Base-by-base conservation (phyloP, 2,888 invertebrate genomes). In the Rhogogaster chlorosoma region DNA sequence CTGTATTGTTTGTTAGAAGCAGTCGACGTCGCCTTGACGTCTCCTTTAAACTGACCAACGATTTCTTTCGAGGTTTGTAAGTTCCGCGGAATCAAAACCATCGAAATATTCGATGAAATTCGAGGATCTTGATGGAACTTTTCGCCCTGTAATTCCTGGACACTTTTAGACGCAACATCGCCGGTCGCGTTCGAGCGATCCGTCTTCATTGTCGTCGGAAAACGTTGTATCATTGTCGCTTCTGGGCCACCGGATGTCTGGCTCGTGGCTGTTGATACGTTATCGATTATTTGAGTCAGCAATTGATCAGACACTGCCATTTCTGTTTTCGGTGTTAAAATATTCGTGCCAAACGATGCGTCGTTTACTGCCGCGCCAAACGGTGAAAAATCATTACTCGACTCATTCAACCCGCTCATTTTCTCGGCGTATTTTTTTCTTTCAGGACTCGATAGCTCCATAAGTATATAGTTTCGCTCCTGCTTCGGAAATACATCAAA, bases 391-490 rank as follows among this genome's bases (percentile, higher is more conserved):
- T 83, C 83, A 29, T 64, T 67, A 70, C 32, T 29, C 7, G 45
- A 18, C 18, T 64, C 64, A 15, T 67, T 70, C 9, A 18, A 10
- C 9, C 70, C 82, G 6, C 29, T 45, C 5, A 83, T 45, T 64
- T 75, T 87, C 71, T 87, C 88, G 10, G 86, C 86, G 83, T 84
- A 71, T 78, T 85, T 87, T 85, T 87, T 90, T n/a, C 71, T 64
- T 26, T 86, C 86, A 3, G 91, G 90, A 88, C 90, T 90, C 45
- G 91, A 89, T 22, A 90, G 85, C 83, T 91, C 91, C 90, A 90
- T 91, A 38, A 90, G 87, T 77, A 90, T 90, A 85, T 90, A 91
- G 86, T 91, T 91, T 42, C 89, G 87, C 83, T 91, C 91, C 84
- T 90, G 89, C 0, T 88, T 88, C 7, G 91, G 90, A 86, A 90